A percentile compares a stretch with the other conserved stretches of the same genome.
Evolutionary conservation across 2,797 vertebrate genomes (phyloP).

Genomic region (Lates japonicus): DNA sequence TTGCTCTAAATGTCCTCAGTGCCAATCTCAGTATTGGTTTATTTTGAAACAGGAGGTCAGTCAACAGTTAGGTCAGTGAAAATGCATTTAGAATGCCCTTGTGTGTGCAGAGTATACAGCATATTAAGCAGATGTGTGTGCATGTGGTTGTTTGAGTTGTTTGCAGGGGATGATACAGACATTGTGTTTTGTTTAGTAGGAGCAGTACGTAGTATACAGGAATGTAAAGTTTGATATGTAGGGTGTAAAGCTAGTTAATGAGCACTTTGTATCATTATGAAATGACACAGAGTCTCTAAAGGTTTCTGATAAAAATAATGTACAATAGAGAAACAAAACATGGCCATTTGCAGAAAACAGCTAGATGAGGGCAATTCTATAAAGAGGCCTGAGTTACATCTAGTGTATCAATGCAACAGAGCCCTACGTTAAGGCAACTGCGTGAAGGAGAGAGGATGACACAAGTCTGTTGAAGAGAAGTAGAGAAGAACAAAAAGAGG

Average conservation of each 20-base stretch:
- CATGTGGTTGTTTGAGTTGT: conserved; percentile 11
- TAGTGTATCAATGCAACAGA: conserved; percentile 73
- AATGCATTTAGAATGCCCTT: conserved; percentile 23
- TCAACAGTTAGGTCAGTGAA: conserved; percentile 3
- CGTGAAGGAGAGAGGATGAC: conserved; percentile 75
- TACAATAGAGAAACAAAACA: conserved; percentile 45
- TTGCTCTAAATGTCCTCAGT: conserved; percentile 11
- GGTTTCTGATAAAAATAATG: conserved; percentile 35
- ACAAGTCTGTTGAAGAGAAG: conserved; percentile 79
- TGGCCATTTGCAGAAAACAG: conserved; percentile 59
- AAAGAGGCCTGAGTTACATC: conserved; percentile 51
- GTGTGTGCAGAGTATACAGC: not conserved
- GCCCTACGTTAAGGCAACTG: conserved; percentile 78
- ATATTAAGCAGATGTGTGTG: conserved; percentile 5
- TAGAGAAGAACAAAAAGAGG: conserved; percentile 61
- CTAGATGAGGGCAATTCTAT: conserved; percentile 56
- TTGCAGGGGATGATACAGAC: not conserved
- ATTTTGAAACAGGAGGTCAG: not conserved
- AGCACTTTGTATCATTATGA: conserved; percentile 45
- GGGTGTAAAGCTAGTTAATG: conserved; percentile 20
- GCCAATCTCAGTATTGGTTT: not conserved
- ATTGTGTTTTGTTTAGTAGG: not conserved
- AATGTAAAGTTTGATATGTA: conserved; percentile 7
- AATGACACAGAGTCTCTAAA: conserved; percentile 43
- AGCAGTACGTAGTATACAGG: not conserved